These are phyloP conservation scores for Acestrorhynchus altus DNA, from an alignment of 2,797 vertebrate genomes.

Conservation along the genomic window DNA sequence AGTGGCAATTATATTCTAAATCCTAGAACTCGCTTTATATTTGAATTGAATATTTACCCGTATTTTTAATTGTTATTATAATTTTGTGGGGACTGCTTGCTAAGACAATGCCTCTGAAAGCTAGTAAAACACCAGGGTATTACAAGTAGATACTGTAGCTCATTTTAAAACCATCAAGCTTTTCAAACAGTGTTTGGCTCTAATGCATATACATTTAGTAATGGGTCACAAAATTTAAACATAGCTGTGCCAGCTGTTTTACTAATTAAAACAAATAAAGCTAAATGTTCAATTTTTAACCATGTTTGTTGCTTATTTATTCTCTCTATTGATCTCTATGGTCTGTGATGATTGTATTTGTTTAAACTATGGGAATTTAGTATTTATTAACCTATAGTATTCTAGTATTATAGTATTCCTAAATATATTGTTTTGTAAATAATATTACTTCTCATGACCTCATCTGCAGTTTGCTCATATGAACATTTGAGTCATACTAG, in stretches of 20 bases:
- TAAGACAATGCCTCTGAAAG: no score
- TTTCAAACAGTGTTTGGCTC: constrained; percentile 17
- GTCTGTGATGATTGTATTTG: not conserved
- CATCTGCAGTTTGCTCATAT: not conserved
- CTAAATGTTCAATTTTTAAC: constrained; percentile 48
- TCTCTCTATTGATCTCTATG: not conserved
- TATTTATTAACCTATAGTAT: no score
- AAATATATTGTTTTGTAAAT: no score
- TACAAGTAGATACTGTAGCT: not conserved
- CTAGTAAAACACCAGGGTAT: no score
- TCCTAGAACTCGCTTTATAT: no score
- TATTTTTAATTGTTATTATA: no score
- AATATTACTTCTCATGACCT: not conserved
- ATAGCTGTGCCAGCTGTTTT: constrained; percentile 53
- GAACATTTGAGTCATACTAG: not conserved
- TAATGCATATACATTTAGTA: constrained; percentile 13
- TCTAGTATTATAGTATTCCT: no score
- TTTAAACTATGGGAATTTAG: not conserved
- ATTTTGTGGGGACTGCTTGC: no score
- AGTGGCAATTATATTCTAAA: no score
- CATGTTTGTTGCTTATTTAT: constrained; percentile 62
- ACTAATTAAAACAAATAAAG: constrained; percentile 60
- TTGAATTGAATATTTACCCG: no score
- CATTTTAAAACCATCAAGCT: constrained; percentile 7
- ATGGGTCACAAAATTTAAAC: constrained; percentile 24